Evolutionary conservation across 2,797 vertebrate genomes (phyloP).

Genomic region (Rhinogobio ventralis): DNA sequence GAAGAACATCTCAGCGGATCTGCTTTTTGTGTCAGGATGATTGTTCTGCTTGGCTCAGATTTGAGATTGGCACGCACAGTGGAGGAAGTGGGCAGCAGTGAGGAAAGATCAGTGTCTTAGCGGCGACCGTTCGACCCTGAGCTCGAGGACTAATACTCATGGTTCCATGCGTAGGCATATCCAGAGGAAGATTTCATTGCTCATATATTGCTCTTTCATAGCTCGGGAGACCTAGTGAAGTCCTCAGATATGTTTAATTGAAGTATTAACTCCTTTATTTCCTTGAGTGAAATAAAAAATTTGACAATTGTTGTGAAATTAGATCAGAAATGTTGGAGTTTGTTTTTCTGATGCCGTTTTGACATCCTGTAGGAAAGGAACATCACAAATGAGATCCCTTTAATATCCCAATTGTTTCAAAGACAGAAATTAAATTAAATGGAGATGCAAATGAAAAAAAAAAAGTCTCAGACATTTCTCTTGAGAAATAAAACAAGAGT

Average conservation of each 20-base stretch:
- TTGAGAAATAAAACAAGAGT: not conserved
- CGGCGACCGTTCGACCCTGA: slow-evolving; percentile 15
- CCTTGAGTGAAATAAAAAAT: not conserved
- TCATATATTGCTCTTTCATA: slow-evolving; percentile 34
- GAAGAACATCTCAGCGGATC: slow-evolving; percentile 24
- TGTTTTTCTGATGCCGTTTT: not conserved
- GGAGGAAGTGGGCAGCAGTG: slow-evolving; percentile 28
- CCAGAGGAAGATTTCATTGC: slow-evolving; percentile 27
- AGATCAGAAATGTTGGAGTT: slow-evolving; percentile 5
- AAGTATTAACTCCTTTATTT: slow-evolving; percentile 26
- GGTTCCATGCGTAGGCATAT: slow-evolving; percentile 21
- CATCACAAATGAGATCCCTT: not conserved
- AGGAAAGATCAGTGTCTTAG: slow-evolving; percentile 44
- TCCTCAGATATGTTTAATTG: slow-evolving; percentile 22
- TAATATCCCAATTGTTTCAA: not conserved
- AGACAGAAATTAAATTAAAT: not conserved
- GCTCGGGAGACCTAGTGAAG: not conserved
- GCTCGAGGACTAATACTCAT: slow-evolving; percentile 20
- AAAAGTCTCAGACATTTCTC: not conserved
- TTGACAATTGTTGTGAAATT: not conserved
- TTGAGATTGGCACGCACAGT: slow-evolving; percentile 7
- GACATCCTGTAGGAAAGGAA: not conserved
- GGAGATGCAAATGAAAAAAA: not conserved
- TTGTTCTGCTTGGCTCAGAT: slow-evolving; percentile 42
- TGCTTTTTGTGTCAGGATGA: slow-evolving; percentile 34